A percentile compares a stretch with the other conserved stretches of the same genome.
Conservation (phyloP, 2,797 vertebrate species). For the Poeciliopsis presidionis region DNA sequence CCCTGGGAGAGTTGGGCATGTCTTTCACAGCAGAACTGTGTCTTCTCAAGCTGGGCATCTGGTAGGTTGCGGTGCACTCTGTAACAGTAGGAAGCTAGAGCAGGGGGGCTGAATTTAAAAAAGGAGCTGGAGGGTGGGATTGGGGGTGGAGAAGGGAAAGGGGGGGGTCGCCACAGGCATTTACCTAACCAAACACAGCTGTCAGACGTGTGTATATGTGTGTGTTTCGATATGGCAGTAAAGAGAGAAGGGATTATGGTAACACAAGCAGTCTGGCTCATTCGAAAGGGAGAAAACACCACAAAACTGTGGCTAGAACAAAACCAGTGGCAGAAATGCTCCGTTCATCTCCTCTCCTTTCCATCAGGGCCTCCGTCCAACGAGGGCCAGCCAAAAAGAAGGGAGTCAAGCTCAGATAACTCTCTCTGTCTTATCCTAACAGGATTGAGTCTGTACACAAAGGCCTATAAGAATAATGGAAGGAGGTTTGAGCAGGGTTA, state of each 20-base stretch:
- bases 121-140: constrained; percentile 54
- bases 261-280: constrained; percentile 73
- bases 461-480: constrained; percentile 77
- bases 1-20: constrained; percentile 55
- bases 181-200: constrained; percentile 83
- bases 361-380: constrained; percentile 69
- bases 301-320: constrained; percentile 66
- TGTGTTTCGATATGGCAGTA: constrained; percentile 47
- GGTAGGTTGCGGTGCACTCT: constrained; percentile 29
- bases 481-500: constrained; percentile 76
- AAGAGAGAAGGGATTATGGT: constrained; percentile 76
- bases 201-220: constrained; percentile 48
- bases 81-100: constrained; percentile 52
- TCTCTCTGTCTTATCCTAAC: constrained; percentile 79
- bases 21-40: constrained; percentile 24
- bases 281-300: constrained; percentile 70
- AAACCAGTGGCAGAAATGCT: constrained; percentile 54
- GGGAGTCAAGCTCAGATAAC: constrained; percentile 74
- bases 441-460: constrained; percentile 80
- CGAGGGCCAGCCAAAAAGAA: constrained; percentile 66
- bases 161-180: constrained; percentile 65
- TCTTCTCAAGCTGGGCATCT: constrained; percentile 31
- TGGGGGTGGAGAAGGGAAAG: neutral
- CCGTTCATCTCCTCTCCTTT: constrained; percentile 51
- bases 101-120: constrained; percentile 39